phyloP scores from a whole-genome alignment of 2,113 vertebrate genomes.

The Varanus komodoensis region DNA sequence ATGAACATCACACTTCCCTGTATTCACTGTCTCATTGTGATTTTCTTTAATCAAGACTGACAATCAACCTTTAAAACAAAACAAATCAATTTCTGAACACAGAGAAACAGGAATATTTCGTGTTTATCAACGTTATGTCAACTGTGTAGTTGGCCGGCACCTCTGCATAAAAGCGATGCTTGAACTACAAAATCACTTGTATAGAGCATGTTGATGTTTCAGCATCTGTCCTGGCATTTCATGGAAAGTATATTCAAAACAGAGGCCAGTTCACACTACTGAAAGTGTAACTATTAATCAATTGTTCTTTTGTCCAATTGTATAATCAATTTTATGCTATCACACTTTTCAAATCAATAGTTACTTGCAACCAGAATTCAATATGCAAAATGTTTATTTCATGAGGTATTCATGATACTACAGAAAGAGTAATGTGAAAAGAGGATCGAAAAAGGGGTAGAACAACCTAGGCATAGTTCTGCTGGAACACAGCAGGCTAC shows the following conservation, averaged over 20 bases:
- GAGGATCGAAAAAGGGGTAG: background rate
- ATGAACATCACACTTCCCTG: background rate
- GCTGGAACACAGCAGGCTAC: background rate
- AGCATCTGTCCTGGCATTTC: background rate
- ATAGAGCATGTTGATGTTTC: background rate
- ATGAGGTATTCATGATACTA: background rate
- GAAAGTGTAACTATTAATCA: background rate
- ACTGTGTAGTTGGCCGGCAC: background rate
- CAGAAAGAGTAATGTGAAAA: background rate
- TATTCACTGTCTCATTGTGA: background rate
- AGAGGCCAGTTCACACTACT: background rate
- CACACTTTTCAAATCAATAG: background rate
- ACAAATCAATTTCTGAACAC: background rate
- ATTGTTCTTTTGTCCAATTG: background rate
- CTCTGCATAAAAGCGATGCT: background rate
- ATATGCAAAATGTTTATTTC: background rate
- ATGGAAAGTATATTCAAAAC: background rate
- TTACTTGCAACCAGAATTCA: background rate
- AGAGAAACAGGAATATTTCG: background rate
- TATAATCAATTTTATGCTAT: background rate
- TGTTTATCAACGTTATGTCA: background rate
- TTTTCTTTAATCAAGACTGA: background rate
- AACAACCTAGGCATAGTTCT: background rate
- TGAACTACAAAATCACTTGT: background rate
- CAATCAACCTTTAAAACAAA: background rate